These are phyloP conservation scores for Micromussa lordhowensis DNA, from an alignment of 92 coral and sea anemone species.

Conservation along the genomic window DNA sequence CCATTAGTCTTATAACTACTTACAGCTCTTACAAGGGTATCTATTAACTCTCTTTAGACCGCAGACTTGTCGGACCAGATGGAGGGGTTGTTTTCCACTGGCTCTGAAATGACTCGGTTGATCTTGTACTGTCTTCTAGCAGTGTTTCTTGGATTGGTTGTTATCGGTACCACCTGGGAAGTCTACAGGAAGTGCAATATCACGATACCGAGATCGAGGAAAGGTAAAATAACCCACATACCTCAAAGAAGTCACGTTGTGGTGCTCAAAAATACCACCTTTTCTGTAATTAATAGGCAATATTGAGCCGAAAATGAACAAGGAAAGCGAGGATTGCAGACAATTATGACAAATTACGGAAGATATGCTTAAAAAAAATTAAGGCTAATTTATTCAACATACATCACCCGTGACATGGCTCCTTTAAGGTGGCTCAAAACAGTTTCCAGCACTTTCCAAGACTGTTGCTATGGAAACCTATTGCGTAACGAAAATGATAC, in stretches of 20 bases:
- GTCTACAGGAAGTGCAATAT: neutral
- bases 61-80: slow-evolving; percentile 4
- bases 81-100: slow-evolving; percentile 18
- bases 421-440: too few relatives aligned
- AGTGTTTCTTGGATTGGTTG: neutral
- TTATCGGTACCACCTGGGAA: neutral
- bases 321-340: too few relatives aligned
- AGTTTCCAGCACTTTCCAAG: too few relatives aligned
- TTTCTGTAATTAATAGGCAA: neutral
- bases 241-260: neutral
- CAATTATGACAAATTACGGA: too few relatives aligned
- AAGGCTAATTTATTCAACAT: neutral
- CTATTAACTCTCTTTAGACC: neutral
- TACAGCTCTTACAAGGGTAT: neutral
- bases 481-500: too few relatives aligned
- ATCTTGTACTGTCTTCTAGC: neutral
- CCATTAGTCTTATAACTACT: neutral
- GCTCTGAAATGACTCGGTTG: neutral
- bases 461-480: too few relatives aligned
- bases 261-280: neutral
- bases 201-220: neutral
- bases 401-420: too few relatives aligned
- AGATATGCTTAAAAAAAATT: too few relatives aligned
- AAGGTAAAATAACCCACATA: neutral
- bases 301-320: too few relatives aligned